Evolutionary conservation across 2,888 invertebrate species (phyloP).

Genomic region (Steinernema hermaphroditum): DNA sequence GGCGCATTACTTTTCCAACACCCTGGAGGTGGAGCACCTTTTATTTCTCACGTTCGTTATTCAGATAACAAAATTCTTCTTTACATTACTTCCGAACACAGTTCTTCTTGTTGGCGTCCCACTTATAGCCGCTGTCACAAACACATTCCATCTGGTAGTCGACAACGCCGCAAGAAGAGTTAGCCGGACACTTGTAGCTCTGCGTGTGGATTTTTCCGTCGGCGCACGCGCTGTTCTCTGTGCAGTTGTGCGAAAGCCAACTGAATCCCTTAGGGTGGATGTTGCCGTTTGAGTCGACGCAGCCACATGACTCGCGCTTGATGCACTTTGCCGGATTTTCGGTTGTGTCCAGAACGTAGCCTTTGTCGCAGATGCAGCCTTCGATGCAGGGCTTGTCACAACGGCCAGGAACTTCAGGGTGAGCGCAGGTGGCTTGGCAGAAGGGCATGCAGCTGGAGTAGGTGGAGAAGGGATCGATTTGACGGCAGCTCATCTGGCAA

Average conservation of each 20-base stretch:
- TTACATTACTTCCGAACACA: too few relatives aligned
- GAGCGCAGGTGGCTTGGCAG: neutral
- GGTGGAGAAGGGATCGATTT: neutral
- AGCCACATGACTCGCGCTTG: neutral
- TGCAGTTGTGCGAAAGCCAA: neutral
- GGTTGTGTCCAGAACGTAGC: conserved; percentile 25
- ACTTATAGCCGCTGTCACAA: neutral
- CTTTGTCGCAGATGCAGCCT: conserved; percentile 28
- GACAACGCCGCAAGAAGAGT: neutral
- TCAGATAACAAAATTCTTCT: too few relatives aligned
- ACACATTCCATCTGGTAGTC: neutral
- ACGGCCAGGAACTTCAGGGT: neutral
- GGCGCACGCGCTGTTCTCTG: neutral
- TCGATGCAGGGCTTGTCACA: conserved; percentile 19
- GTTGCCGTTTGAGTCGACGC: neutral
- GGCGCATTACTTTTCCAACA: too few relatives aligned
- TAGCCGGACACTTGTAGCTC: neutral
- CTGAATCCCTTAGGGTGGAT: conserved; percentile 9
- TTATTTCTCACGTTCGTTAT: too few relatives aligned
- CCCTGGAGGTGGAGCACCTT: too few relatives aligned
- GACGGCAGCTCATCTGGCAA: conserved; percentile 7
- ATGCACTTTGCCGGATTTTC: neutral
- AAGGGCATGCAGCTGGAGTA: conserved; percentile 1
- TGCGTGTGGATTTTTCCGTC: neutral
- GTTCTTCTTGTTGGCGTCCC: conserved; percentile 3